Evolutionary conservation across 2,113 vertebrate species (phyloP).

Genomic region (Tragelaphus buxtoni): DNA sequence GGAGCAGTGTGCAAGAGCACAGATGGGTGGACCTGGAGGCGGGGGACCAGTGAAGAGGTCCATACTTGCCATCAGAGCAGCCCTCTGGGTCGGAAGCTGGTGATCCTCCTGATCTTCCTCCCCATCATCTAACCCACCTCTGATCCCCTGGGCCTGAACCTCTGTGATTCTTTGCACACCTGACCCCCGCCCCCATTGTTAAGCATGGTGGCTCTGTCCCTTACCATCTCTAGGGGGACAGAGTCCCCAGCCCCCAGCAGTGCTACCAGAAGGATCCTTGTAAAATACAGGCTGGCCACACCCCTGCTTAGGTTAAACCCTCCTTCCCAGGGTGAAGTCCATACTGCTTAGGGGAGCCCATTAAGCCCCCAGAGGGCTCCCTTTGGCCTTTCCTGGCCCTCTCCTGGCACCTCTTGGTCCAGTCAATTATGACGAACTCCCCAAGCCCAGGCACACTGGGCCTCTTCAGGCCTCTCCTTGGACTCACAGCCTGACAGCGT

Average conservation of each 20-base stretch:
- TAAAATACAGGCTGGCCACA: background rate
- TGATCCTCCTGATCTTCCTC: background rate
- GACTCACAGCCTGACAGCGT: background rate
- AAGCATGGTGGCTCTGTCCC: background rate
- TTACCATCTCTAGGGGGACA: background rate
- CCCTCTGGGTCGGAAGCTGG: too few relatives aligned
- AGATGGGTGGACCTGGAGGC: background rate
- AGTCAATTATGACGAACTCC: background rate
- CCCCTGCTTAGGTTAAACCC: background rate
- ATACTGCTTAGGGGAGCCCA: too few relatives aligned
- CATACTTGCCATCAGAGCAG: rapidly evolving
- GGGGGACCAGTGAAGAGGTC: background rate
- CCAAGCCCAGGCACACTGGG: background rate
- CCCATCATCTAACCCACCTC: background rate
- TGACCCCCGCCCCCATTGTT: rapidly evolving
- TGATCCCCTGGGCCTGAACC: background rate
- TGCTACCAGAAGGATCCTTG: background rate
- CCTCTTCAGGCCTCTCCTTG: background rate
- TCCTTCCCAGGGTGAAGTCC: background rate
- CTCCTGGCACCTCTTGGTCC: background rate
- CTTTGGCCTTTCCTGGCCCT: background rate
- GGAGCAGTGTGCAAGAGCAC: background rate
- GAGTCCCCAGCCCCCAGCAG: background rate
- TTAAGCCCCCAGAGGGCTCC: background rate
- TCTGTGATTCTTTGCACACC: background rate